Percentiles rank a stretch among this genome's conserved stretches.
These are phyloP conservation scores for Heliangelus exortis DNA, from an alignment of 2,797 vertebrate genomes.

Conservation along the genomic window DNA sequence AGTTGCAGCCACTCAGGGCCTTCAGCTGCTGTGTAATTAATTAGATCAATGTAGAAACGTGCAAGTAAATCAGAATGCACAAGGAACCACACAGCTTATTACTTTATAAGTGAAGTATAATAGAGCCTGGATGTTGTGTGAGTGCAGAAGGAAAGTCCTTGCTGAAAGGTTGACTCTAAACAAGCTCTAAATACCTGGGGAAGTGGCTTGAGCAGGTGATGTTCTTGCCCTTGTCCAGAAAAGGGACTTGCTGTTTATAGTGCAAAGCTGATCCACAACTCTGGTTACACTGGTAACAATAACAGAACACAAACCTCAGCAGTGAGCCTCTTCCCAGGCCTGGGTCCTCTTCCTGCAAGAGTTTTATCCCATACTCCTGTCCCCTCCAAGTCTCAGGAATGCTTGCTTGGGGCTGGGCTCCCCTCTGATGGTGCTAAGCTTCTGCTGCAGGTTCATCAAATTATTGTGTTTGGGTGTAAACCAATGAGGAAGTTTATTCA, in stretches of 20 bases:
- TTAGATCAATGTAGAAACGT: neutral
- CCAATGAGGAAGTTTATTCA: neutral
- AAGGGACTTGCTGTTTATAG: slow-evolving; percentile 48
- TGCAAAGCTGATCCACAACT: neutral
- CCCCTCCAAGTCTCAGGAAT: neutral
- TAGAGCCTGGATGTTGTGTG: neutral
- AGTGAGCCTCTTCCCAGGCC: neutral
- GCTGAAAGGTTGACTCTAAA: neutral
- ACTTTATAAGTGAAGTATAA: neutral
- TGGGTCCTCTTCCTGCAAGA: neutral
- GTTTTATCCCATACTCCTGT: neutral
- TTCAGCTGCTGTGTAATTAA: neutral
- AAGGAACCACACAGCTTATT: neutral
- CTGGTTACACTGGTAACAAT: neutral
- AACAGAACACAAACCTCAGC: slow-evolving; percentile 34
- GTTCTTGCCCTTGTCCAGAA: neutral
- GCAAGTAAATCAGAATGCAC: neutral
- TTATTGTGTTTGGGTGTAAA: neutral
- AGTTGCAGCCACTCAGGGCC: neutral
- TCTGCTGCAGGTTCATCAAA: neutral
- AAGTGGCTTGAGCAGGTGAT: slow-evolving; percentile 31
- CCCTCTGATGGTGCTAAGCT: neutral
- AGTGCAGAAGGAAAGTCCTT: neutral
- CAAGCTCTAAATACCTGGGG: neutral
- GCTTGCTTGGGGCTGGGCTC: neutral